Conservation (phyloP, 2,888 invertebrate species). For the Geophilus truncorum region DNA sequence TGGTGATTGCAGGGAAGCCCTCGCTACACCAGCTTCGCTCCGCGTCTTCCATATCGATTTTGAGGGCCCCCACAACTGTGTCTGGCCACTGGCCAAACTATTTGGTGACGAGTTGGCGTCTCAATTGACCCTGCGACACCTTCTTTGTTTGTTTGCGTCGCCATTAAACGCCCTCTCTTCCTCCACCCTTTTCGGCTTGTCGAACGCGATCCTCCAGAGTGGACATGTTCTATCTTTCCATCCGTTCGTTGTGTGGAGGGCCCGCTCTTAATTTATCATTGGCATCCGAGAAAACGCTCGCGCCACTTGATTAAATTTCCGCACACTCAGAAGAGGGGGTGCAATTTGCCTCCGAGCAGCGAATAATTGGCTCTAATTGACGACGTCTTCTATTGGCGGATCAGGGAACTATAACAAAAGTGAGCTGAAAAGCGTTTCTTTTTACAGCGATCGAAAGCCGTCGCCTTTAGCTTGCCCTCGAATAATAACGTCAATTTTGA, state of each 20-base stretch:
- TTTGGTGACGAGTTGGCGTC: slow-evolving; percentile 2
- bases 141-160: background rate
- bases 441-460: too few species aligned
- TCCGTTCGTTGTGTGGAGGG: background rate
- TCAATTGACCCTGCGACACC: background rate
- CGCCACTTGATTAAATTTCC: background rate
- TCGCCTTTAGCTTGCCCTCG: too few species aligned
- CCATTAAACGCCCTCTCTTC: background rate
- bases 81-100: background rate
- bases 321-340: background rate
- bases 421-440: background rate
- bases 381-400: slow-evolving; percentile 5
- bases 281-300: slow-evolving; percentile 3
- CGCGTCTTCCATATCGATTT: background rate
- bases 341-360: background rate
- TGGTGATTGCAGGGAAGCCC: background rate
- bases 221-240: background rate
- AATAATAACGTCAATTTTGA: too few species aligned
- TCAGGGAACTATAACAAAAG: background rate
- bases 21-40: background rate
- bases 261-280: background rate
- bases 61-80: background rate
- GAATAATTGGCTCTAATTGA: slow-evolving; percentile 10
- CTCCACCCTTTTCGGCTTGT: background rate
- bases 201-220: background rate